These are phyloP conservation scores for Pocillopora damicornis DNA, from an alignment of 64 coral and sea anemone genomes.

Conservation along the genomic window DNA sequence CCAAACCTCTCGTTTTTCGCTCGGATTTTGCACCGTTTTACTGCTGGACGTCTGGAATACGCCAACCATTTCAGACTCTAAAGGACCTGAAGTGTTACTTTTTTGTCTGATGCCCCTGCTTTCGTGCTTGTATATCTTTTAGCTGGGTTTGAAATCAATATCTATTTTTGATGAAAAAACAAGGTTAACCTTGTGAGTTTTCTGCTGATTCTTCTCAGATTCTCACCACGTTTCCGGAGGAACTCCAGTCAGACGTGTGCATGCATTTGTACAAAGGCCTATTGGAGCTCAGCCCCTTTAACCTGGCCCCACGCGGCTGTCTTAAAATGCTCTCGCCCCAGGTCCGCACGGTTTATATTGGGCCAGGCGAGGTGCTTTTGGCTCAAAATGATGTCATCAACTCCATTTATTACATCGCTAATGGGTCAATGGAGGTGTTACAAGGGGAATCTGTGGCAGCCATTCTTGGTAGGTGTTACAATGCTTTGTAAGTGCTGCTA, in stretches of 20 bases:
- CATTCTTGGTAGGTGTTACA: conserved; percentile 66
- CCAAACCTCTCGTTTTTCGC: too few species aligned
- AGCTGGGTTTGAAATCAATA: too few species aligned
- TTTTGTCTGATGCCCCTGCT: too few species aligned
- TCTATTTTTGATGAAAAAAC: too few species aligned
- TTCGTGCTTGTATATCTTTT: too few species aligned
- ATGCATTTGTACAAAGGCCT: conserved; percentile 85
- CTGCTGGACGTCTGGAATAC: too few species aligned
- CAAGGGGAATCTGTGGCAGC: conserved; percentile 92
- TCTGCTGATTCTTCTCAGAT: conserved; percentile 41
- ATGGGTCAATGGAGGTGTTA: conserved; percentile 84
- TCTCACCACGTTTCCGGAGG: conserved; percentile 71
- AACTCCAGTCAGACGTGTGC: conserved; percentile 86
- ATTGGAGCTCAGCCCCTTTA: conserved; percentile 62
- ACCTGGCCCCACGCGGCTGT: conserved; percentile 81
- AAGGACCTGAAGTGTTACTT: too few species aligned
- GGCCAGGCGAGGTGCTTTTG: conserved; percentile 78
- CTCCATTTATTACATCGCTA: conserved; percentile 75
- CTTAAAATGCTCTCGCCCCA: conserved; percentile 71
- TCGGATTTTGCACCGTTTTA: too few species aligned
- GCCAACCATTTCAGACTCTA: too few species aligned
- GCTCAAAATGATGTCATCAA: conserved; percentile 86
- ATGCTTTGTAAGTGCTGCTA: too few species aligned
- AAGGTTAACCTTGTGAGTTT: background rate
- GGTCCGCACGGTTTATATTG: conserved; percentile 76